Evolutionary conservation across 2,113 vertebrate genomes (phyloP).

Genomic region (Rana temporaria): DNA sequence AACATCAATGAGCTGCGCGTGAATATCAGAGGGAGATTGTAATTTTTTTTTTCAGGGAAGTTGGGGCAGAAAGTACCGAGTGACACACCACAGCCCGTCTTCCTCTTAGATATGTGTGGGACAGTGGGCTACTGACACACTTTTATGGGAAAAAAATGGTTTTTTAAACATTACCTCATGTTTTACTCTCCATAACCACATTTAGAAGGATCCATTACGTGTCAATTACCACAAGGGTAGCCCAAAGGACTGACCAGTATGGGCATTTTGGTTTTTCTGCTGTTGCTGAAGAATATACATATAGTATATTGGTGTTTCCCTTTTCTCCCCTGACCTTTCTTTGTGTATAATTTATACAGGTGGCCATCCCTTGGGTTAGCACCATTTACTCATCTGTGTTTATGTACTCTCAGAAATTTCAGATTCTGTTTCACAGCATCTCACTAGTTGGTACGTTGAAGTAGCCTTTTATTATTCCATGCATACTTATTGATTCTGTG

Average conservation of each 20-base stretch:
- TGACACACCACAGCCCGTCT: conserved; percentile 29
- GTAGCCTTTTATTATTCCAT: too few species aligned
- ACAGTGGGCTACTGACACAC: conserved; percentile 21
- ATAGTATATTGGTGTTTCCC: conserved; percentile 23
- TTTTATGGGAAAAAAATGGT: conserved; percentile 30
- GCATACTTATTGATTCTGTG: too few species aligned
- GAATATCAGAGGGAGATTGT: conserved; percentile 1
- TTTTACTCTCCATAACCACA: conserved; percentile 15
- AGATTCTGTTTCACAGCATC: background rate
- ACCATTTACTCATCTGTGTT: conserved; percentile 18
- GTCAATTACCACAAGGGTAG: conserved; percentile 37
- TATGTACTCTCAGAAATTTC: background rate
- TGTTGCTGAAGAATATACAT: conserved; percentile 32
- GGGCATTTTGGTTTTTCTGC: conserved; percentile 35
- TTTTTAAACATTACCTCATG: conserved; percentile 32
- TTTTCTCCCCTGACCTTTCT: background rate
- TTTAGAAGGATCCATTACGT: conserved; percentile 20
- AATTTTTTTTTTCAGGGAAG: conserved; percentile 6
- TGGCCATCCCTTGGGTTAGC: background rate
- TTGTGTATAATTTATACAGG: conserved; percentile 31
- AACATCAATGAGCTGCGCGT: conserved; percentile 74
- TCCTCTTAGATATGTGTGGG: conserved; percentile 37
- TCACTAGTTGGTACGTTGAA: background rate
- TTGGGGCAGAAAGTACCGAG: conserved; percentile 19
- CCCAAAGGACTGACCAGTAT: conserved; percentile 48